A percentile compares a stretch with the other conserved stretches of the same genome.
Conservation (phyloP, 2,113 vertebrate genomes). For the Meles meles region DNA sequence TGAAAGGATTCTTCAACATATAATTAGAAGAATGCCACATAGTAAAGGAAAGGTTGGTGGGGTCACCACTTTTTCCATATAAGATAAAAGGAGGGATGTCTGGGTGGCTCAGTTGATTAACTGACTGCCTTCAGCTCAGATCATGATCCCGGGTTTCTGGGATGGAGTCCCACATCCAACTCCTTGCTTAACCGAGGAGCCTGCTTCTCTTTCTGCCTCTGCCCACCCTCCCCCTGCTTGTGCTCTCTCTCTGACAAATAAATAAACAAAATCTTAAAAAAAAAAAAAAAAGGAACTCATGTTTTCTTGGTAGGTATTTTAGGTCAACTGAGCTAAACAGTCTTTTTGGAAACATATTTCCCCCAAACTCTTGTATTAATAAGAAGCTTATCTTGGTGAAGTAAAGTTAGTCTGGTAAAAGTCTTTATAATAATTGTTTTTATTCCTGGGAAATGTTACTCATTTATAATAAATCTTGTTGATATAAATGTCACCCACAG, state of each 20-base stretch:
- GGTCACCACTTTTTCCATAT: accelerated
- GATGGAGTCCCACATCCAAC: too few relatives aligned
- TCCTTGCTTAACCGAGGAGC: too few relatives aligned
- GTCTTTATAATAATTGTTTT: neutral
- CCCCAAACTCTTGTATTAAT: neutral
- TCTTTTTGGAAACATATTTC: neutral
- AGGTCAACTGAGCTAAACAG: neutral
- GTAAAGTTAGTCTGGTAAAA: neutral
- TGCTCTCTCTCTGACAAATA: too few relatives aligned
- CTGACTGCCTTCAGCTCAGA: too few relatives aligned
- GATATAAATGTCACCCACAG: neutral
- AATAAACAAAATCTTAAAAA: too few relatives aligned
- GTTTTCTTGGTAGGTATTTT: neutral
- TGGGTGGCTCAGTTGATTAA: too few relatives aligned
- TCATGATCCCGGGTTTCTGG: too few relatives aligned
- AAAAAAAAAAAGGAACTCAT: neutral
- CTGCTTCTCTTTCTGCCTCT: too few relatives aligned
- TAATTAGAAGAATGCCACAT: neutral
- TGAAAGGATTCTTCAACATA: neutral
- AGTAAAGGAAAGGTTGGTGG: neutral
- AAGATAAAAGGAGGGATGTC: neutral
- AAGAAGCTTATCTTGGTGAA: neutral
- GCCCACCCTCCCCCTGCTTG: too few relatives aligned
- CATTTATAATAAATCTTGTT: neutral
- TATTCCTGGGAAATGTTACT: neutral